Evolutionary conservation across 2,888 invertebrate species (phyloP), one percentile per base, ranked within the genome.

Genomic region (Drosophila rubida): DNA sequence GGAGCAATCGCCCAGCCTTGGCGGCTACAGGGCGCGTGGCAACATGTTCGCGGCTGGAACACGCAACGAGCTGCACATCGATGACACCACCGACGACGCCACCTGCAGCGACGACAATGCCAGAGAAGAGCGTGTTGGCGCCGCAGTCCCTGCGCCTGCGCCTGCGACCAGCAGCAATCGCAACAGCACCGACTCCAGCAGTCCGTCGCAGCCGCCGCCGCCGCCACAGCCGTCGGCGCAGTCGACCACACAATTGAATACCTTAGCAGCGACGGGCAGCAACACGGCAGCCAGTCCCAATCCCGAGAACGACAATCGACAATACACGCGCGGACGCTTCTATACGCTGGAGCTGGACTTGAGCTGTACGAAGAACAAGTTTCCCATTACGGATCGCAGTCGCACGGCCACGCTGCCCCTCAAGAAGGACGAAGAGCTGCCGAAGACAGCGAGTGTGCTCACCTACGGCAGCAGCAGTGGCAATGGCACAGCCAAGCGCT

Each of bases 281-380:
- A 32, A 32, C 5, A n/a, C n/a, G 4, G 69, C 54, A 6, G 58
- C 60, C 8, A 44, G 59, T 9, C 53, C 72, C 23, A 67, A 41
- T 16, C 75, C 89, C 49, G 84, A 89, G 51, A 90, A 91, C 61
- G 90, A 91, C 32, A 90, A 91, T 73, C 90, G 87, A 30, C 89
- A 90, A 68, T 90, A 86, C 51, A 81, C 79, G 9, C 81, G 91
- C 32, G 91, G 91, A 19, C 91, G 92, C 16, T 92, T 91, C 69
- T 90, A 91, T 70, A 92, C 92, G 32, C 73, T 92, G 19, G 92
- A 92, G 69, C 89, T 94, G 76, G 93, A 93, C 86, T 91, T 94
- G 68, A 93, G 93, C 68, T 94, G 93, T 89, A 93, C 93, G 75
- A 93, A 93, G 77, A 94, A 94, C 88, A 94, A 94, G 90, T 94